phyloP scores from a whole-genome alignment of 2,113 vertebrate genomes.

The Tenebrosternarchus preto region DNA sequence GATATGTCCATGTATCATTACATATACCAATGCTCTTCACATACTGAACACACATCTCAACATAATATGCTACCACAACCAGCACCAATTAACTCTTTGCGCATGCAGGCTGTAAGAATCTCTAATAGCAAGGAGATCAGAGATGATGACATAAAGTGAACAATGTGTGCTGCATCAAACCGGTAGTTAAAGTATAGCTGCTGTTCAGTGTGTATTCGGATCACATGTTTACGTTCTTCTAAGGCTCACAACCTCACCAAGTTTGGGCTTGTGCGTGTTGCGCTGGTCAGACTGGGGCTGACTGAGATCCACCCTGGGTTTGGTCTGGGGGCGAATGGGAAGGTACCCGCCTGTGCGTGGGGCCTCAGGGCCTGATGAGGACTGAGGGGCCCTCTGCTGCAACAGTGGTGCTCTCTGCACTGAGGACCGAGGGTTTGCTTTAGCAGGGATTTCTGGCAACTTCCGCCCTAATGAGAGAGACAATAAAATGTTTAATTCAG shows the following conservation, averaged over 20 bases:
- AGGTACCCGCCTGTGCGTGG: slow-evolving; percentile 69
- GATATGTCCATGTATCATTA: slow-evolving; percentile 71
- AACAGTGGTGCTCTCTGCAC: slow-evolving; percentile 65
- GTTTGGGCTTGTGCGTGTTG: slow-evolving; percentile 78
- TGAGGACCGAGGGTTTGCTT: slow-evolving; percentile 67
- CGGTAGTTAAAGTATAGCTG: background rate
- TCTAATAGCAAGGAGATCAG: background rate
- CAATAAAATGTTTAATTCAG: background rate
- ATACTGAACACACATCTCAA: slow-evolving; percentile 53
- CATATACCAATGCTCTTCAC: slow-evolving; percentile 58
- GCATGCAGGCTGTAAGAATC: background rate
- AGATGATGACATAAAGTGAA: background rate
- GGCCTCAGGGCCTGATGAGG: slow-evolving; percentile 80
- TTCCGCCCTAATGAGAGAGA: slow-evolving; percentile 75
- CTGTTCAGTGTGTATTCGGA: background rate
- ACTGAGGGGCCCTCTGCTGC: slow-evolving; percentile 79
- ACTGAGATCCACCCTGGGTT: slow-evolving; percentile 75
- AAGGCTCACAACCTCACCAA: slow-evolving; percentile 72
- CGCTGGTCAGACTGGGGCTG: slow-evolving; percentile 81
- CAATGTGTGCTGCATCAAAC: background rate
- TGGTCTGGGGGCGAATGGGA: slow-evolving; percentile 72
- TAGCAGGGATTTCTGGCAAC: slow-evolving; percentile 71
- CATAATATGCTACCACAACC: background rate
- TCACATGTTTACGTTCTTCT: background rate
- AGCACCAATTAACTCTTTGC: background rate